Base-by-base conservation (phyloP, 2,888 invertebrate genomes). In the Lathronympha strigana region DNA sequence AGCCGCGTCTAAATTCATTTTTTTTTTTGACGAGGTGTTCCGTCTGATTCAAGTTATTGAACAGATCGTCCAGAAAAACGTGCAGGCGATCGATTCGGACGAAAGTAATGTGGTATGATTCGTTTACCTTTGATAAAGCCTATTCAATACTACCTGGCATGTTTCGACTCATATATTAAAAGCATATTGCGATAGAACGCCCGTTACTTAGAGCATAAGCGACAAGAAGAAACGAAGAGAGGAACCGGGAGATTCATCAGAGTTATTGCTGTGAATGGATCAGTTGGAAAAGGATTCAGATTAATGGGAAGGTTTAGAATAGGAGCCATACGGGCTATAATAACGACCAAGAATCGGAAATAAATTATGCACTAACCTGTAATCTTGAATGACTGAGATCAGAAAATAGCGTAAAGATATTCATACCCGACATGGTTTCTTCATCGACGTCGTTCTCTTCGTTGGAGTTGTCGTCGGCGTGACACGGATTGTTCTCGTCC, bases 401-500 rank as follows among this genome's bases (percentile, higher is more conserved):
- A 36, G 11, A n/a, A 49, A 51, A 8, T 9, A 28, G 4, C 21
- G 15, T 33, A 53, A n/a, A 23, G 6, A 6, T 19, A 58, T 38
- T 85, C 79, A 92, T 92, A 94, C 96, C 96, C 71, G 95, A 95
- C 94, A 97, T 96, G 2, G 96, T 96, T 85, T 97, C 96, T 72
- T 96, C 95, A 79, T 97, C 97, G 0, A 96, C 95, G 78, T 97
- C 97, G 79, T 97, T 97, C 81, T 97, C 97, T 79, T 97, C 97
- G 74, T 94, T 95, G 3, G 94, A 95, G 82, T 94, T 94, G 45
- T 94, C 94, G 71, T 94, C 95, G n/a, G 93, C 87, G 67, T 93
- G 92, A 68, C 90, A 88, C 1, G 83, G 82, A 71, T 92, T 93
- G 63, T 87, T 87, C 45, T 95, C 94, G 69, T 94, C 94, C 51